Conservation (phyloP, 2,888 invertebrate genomes). For the Campoplex nolae region DNA sequence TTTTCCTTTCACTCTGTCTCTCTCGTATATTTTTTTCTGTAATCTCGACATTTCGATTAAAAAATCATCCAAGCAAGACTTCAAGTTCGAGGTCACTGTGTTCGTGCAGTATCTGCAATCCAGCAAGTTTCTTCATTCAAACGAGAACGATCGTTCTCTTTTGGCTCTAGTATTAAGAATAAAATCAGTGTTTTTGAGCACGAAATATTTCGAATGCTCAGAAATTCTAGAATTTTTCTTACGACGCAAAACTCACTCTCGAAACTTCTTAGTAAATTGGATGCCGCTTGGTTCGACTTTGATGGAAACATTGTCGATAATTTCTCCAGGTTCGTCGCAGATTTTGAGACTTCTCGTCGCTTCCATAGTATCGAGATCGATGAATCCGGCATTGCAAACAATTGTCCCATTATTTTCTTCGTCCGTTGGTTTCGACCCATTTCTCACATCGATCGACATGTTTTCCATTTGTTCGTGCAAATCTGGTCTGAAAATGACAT, state of each 20-base stretch:
- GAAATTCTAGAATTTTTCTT: neutral
- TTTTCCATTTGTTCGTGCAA: slow-evolving; percentile 71
- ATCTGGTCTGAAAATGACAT: slow-evolving; percentile 68
- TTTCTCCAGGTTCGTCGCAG: slow-evolving; percentile 63
- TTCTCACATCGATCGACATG: slow-evolving; percentile 22
- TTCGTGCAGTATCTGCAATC: slow-evolving; percentile 79
- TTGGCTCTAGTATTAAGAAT: neutral
- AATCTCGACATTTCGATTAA: slow-evolving; percentile 75
- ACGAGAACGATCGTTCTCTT: neutral
- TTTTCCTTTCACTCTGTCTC: slow-evolving; percentile 75
- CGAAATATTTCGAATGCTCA: neutral
- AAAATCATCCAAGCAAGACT: slow-evolving; percentile 72
- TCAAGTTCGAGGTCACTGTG: slow-evolving; percentile 71
- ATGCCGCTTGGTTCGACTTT: slow-evolving; percentile 48
- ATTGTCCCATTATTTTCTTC: neutral
- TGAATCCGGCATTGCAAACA: slow-evolving; percentile 1
- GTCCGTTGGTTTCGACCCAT: neutral
- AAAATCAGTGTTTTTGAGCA: neutral
- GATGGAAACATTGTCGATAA: slow-evolving; percentile 7
- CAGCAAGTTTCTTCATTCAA: slow-evolving; percentile 11
- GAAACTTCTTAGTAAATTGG: slow-evolving; percentile 75
- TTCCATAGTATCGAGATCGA: slow-evolving; percentile 64
- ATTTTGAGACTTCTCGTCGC: slow-evolving; percentile 68
- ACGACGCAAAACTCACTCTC: slow-evolving; percentile 75
- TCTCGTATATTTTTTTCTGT: slow-evolving; percentile 76